Evolutionary conservation across 2,113 vertebrate genomes (phyloP).

Genomic region (Indri indri): DNA sequence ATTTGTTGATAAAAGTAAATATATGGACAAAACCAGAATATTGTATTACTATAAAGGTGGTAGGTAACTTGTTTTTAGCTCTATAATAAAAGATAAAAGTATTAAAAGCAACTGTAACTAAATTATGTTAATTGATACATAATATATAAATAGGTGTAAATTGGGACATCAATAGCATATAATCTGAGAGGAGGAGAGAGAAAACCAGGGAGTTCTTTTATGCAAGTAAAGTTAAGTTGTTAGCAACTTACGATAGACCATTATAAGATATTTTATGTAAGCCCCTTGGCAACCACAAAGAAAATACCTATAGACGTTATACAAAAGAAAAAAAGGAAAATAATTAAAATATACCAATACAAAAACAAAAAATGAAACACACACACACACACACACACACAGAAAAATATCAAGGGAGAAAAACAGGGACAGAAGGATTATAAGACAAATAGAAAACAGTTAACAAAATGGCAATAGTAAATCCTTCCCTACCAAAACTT

Average conservation of each 20-base stretch:
- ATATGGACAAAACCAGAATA: neutral
- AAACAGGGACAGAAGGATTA: neutral
- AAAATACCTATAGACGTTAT: neutral
- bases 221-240: neutral
- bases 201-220: neutral
- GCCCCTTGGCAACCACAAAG: neutral
- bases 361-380: neutral
- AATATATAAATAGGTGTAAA: neutral
- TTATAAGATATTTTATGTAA: neutral
- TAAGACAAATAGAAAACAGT: neutral
- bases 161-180: neutral
- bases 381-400: too few relatives aligned
- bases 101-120: neutral
- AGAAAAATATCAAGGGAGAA: neutral
- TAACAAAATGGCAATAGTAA: neutral
- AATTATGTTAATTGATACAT: neutral
- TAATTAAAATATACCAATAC: neutral
- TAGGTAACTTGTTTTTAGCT: neutral
- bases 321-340: neutral
- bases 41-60: neutral
- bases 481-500: neutral
- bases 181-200: neutral
- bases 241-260: neutral
- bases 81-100: neutral
- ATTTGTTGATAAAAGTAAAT: neutral